A percentile compares a stretch with the other conserved stretches of the same genome.
Evolutionary conservation across 2,797 vertebrate genomes (phyloP).

Genomic region (Gymnopithys bicolor): DNA sequence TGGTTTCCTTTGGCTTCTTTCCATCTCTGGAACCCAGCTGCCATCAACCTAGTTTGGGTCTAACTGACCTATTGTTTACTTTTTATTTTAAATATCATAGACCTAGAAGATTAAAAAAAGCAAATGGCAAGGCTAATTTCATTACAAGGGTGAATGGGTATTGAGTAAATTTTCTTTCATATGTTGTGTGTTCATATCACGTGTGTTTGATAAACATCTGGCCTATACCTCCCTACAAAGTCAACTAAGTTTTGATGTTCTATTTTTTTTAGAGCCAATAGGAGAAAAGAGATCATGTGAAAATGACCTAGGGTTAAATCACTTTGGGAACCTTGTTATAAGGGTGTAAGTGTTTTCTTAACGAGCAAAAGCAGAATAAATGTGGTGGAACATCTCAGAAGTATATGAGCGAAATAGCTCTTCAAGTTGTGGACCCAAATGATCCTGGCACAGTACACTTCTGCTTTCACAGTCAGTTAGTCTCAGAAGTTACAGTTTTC

Average conservation of each 20-base stretch:
- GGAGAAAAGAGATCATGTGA: not conserved
- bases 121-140: not conserved
- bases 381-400: not conserved
- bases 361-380: not conserved
- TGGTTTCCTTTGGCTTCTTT: slow-evolving; percentile 2
- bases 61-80: not conserved
- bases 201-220: not conserved
- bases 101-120: slow-evolving; percentile 26
- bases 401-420: not conserved
- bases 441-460: not conserved
- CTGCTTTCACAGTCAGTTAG: not conserved
- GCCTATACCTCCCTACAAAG: not conserved
- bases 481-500: not conserved
- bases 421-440: not conserved
- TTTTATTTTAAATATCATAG: slow-evolving; percentile 28
- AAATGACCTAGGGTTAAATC: not conserved
- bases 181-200: not conserved
- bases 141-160: not conserved
- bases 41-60: slow-evolving; percentile 36
- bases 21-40: slow-evolving; percentile 1
- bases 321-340: rapidly evolving
- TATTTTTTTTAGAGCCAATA: not conserved
- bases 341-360: not conserved
- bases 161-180: not conserved
- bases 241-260: not conserved